Evolutionary conservation across 2,888 invertebrate genomes (phyloP).

Genomic region (Apomyelois bistriatella): DNA sequence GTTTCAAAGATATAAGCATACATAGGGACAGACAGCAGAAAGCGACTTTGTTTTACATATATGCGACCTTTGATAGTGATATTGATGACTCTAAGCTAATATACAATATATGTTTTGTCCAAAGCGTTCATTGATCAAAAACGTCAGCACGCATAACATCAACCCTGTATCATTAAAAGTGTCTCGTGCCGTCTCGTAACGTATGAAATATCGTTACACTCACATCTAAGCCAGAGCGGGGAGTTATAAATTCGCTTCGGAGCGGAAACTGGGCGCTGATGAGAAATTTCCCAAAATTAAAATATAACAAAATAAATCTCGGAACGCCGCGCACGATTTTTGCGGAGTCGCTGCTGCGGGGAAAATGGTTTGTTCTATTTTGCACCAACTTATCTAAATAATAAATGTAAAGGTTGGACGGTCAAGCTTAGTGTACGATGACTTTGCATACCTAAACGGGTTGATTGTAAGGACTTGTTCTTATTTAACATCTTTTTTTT

Average conservation of each 20-base stretch:
- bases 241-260: constrained; percentile 32
- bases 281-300: constrained; percentile 57
- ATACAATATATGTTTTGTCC: too few species aligned
- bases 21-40: too few species aligned
- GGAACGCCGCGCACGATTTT: constrained; percentile 31
- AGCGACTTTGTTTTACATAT: too few species aligned
- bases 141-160: neutral
- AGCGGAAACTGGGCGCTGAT: constrained; percentile 38
- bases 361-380: neutral
- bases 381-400: neutral
- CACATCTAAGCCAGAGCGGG: constrained; percentile 5
- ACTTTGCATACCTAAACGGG: too few species aligned
- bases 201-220: constrained; percentile 9
- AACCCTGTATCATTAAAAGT: constrained; percentile 5
- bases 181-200: constrained; percentile 1
- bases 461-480: too few species aligned
- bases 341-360: neutral
- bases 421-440: too few species aligned
- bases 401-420: too few species aligned
- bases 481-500: too few species aligned
- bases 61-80: too few species aligned
- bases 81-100: too few species aligned
- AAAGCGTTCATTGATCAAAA: too few species aligned
- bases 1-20: too few species aligned
- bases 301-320: constrained; percentile 56